Evolutionary conservation across 2,888 invertebrate genomes (phyloP).

Genomic region (Stomorhina lunata): DNA sequence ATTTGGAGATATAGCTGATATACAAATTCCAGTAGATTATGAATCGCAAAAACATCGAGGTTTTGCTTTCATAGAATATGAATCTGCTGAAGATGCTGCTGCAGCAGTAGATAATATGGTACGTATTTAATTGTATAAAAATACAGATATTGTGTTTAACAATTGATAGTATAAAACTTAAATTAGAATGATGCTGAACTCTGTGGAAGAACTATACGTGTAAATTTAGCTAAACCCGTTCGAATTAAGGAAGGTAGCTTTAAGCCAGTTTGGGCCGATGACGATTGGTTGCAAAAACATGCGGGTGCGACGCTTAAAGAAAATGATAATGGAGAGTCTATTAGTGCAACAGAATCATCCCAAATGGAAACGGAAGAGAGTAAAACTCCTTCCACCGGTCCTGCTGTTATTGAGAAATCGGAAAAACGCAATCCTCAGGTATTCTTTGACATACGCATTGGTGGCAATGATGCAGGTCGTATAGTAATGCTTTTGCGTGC

Average conservation of each 20-base stretch:
- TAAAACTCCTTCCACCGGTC: constrained; percentile 71
- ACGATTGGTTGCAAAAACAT: constrained; percentile 98
- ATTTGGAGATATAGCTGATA: constrained; percentile 98
- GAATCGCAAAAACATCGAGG: constrained; percentile 98
- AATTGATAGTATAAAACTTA: too few species aligned
- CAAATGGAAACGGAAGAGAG: constrained; percentile 73
- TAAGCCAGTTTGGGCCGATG: constrained; percentile 98
- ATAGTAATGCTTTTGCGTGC: constrained; percentile 94
- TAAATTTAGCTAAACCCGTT: constrained; percentile 98
- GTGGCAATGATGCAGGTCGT: constrained; percentile 92
- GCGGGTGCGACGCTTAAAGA: constrained; percentile 90
- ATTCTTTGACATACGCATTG: constrained; percentile 96
- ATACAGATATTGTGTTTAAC: too few species aligned
- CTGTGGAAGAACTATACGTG: constrained; percentile 96
- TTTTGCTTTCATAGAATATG: constrained; percentile 99
- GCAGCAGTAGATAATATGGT: constrained; percentile 99
- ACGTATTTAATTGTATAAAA: constrained; percentile 66
- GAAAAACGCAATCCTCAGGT: constrained; percentile 91
- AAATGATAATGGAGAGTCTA: constrained; percentile 79
- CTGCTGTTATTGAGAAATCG: constrained; percentile 76
- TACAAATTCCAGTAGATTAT: constrained; percentile 97
- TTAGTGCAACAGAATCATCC: constrained; percentile 70
- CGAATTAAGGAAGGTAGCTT: constrained; percentile 97
- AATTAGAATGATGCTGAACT: constrained; percentile 97
- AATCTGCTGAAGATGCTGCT: constrained; percentile 97